Base-by-base conservation (phyloP, 1,140 invertebrate genomes). In the Ceratitis capitata region DNA sequence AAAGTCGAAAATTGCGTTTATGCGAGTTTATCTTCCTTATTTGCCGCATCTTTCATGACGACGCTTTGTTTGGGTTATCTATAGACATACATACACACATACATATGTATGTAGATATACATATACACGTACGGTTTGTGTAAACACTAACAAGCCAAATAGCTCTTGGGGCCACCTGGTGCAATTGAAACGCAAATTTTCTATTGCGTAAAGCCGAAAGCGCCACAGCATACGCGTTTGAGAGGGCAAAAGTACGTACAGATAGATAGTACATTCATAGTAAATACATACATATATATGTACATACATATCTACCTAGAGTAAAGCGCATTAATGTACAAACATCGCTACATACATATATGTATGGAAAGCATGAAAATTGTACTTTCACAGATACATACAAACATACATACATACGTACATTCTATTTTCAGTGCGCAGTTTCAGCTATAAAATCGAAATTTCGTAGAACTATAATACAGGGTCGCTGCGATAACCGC, bases 181-280 rank as follows among this genome's bases (percentile, higher is more conserved):
- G 58, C 4, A 29, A 32, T 64, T 64, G 26, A 12, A 64, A 64
- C n/a, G 35, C 10, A n/a, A 45, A n/a, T n/a, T 78, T 39, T 78
- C 39, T 45, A 10, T 78, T 78, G 69, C 69, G 69, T 78, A 78
- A 74, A 74, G 19, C n/a, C 10, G 42, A 45, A 78, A 78, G 39
- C 69, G 39, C 39, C 69, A 78, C 39, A 78, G 69, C 69, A 78
- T 10, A 32, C 19, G 6, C 69, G 39, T 23, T 19, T 14, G 32
- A n/a, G 9, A 14, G 39, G 32, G 39, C 69, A 47, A 45, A 78
- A 42, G 35, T 74, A 64, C 9, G 2, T 29, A 32, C 2, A 16
- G 7, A 51, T 51, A 3, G 16, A 19, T n/a, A n/a, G n/a, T n/a
- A n/a, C 5, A 19, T 53, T 16, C 51, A n/a, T n/a, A n/a, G n/a